Evolutionary conservation across 2,113 vertebrate genomes (phyloP).

Genomic region (Percopsis transmontana): DNA sequence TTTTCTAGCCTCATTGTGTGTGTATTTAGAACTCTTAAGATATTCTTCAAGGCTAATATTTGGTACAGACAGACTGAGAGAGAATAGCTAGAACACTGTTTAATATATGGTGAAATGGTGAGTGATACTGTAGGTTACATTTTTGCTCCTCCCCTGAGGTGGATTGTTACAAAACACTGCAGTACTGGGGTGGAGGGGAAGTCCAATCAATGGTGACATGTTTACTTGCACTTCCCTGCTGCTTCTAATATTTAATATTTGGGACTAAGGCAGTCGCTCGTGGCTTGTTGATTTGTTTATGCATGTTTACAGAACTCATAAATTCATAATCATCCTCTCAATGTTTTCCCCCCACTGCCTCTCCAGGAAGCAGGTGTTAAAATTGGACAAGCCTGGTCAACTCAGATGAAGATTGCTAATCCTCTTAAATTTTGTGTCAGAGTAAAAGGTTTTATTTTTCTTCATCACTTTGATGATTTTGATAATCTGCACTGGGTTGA

Average conservation of each 20-base stretch:
- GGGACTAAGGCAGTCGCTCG: slow-evolving; percentile 37
- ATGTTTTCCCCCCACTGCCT: slow-evolving; percentile 25
- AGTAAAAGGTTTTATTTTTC: slow-evolving; percentile 20
- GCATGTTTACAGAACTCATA: slow-evolving; percentile 59
- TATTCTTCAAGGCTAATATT: too few relatives aligned
- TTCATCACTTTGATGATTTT: slow-evolving; percentile 60
- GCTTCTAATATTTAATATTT: slow-evolving; percentile 31
- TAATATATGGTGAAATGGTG: too few relatives aligned
- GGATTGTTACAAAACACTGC: slow-evolving; percentile 23
- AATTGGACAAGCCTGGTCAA: slow-evolving; percentile 45
- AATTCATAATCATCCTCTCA: slow-evolving; percentile 55
- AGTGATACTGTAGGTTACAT: too few relatives aligned
- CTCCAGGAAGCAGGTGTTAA: slow-evolving; percentile 50
- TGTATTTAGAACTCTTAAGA: too few relatives aligned
- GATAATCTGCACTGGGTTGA: slow-evolving; percentile 60
- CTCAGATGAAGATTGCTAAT: slow-evolving; percentile 46
- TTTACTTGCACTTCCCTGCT: slow-evolving; percentile 55
- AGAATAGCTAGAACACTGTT: too few relatives aligned
- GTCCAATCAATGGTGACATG: slow-evolving; percentile 58
- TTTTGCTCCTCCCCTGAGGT: background rate
- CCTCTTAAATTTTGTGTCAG: slow-evolving; percentile 57
- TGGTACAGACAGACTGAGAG: too few relatives aligned
- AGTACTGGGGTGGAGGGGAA: slow-evolving; percentile 37
- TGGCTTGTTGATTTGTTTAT: slow-evolving; percentile 54
- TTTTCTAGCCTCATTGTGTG: too few relatives aligned